phyloP scores from a whole-genome alignment of 2,888 invertebrate genomes.

The Nymphalis urticae region DNA sequence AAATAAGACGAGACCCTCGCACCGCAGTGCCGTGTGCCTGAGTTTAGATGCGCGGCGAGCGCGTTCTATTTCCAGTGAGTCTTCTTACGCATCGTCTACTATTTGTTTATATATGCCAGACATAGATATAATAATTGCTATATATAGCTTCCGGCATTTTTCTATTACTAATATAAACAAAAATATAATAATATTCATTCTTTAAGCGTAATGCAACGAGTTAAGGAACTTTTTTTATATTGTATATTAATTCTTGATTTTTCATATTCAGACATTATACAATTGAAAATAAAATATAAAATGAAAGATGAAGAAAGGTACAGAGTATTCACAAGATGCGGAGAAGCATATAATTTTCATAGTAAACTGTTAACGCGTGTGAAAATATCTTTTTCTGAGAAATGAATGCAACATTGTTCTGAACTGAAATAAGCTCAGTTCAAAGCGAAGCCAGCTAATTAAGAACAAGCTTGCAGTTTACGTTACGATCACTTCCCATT shows the following conservation, averaged over 20 bases:
- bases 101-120: slow-evolving; percentile 60
- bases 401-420: slow-evolving; percentile 61
- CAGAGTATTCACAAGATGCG: slow-evolving; percentile 2
- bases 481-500: slow-evolving; percentile 47
- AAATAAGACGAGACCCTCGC: slow-evolving; percentile 8
- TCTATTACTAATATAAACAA: slow-evolving; percentile 13
- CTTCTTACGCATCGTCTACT: slow-evolving; percentile 68
- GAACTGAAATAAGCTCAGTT: slow-evolving; percentile 66
- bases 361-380: slow-evolving; percentile 47
- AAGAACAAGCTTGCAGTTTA: slow-evolving; percentile 53
- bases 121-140: slow-evolving; percentile 48
- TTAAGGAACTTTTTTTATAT: not conserved
- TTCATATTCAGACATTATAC: not conserved
- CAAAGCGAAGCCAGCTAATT: slow-evolving; percentile 68
- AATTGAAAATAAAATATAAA: not conserved
- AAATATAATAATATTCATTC: not conserved
- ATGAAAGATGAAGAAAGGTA: not conserved
- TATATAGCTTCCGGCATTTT: slow-evolving; percentile 15
- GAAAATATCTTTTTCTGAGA: slow-evolving; percentile 68
- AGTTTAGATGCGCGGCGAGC: slow-evolving; percentile 1
- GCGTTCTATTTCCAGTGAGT: slow-evolving; percentile 59
- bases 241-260: not conserved
- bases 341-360: slow-evolving; percentile 3
- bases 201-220: not conserved
- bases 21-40: slow-evolving; percentile 28